These are phyloP conservation scores for Phyllotreta cruciferae DNA, from an alignment of 2,888 invertebrate species.

Conservation along the genomic window DNA sequence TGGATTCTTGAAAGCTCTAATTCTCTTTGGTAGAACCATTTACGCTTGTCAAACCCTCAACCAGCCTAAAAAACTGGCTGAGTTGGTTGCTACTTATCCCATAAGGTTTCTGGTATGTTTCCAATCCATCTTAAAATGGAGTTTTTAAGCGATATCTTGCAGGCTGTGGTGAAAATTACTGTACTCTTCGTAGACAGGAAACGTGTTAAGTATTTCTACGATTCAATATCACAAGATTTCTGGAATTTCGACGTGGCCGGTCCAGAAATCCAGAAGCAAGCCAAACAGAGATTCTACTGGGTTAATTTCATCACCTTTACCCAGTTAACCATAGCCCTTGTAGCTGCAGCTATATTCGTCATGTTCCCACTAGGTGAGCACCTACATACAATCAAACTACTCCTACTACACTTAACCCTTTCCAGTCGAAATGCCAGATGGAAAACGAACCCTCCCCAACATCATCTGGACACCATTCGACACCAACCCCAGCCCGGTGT, in stretches of 20 bases:
- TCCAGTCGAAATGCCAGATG: slow-evolving; percentile 38
- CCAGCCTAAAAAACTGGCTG: slow-evolving; percentile 30
- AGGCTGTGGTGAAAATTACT: slow-evolving; percentile 37
- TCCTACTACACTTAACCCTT: neutral
- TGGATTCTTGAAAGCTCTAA: slow-evolving; percentile 29
- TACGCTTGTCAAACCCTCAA: slow-evolving; percentile 29
- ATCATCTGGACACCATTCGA: slow-evolving; percentile 40
- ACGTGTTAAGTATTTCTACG: slow-evolving; percentile 35
- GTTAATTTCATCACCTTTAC: slow-evolving; percentile 22
- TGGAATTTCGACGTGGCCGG: slow-evolving; percentile 40
- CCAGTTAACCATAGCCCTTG: slow-evolving; percentile 22
- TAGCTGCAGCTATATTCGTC: slow-evolving; percentile 25
- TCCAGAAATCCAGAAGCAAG: slow-evolving; percentile 22
- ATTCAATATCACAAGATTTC: slow-evolving; percentile 31
- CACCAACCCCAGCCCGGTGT: slow-evolving; percentile 38
- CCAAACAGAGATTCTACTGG: slow-evolving; percentile 29
- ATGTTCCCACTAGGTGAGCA: slow-evolving; percentile 30
- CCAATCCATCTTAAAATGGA: neutral
- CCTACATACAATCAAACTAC: neutral
- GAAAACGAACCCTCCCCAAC: slow-evolving; percentile 37
- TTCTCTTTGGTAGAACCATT: slow-evolving; percentile 29
- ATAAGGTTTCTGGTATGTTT: slow-evolving; percentile 38
- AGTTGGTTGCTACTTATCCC: slow-evolving; percentile 35
- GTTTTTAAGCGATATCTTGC: neutral
- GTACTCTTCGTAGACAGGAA: slow-evolving; percentile 32